phyloP scores from a whole-genome alignment of 2,797 vertebrate species.

The Holocentrus rufus region DNA sequence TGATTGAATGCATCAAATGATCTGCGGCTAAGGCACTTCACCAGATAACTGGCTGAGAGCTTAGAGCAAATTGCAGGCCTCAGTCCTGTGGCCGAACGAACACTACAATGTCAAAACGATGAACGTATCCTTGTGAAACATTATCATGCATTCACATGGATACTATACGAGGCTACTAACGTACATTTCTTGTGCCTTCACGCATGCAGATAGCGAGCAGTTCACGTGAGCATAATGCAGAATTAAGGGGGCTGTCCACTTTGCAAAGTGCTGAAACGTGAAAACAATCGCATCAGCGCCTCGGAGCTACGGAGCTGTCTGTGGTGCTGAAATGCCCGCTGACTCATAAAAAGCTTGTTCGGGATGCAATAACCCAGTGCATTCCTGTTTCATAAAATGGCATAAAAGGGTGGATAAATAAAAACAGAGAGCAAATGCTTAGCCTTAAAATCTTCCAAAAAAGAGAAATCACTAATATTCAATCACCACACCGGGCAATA shows the following conservation, averaged over 20 bases:
- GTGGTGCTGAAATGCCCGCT: constrained; percentile 56
- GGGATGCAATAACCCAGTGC: constrained; percentile 4
- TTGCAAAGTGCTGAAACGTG: constrained; percentile 51
- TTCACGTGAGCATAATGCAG: constrained; percentile 26
- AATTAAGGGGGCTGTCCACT: constrained; percentile 44
- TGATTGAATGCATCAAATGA: constrained; percentile 22
- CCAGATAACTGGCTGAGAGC: not conserved
- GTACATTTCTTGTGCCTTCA: not conserved
- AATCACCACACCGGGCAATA: not conserved
- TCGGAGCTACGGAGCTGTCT: constrained; percentile 45
- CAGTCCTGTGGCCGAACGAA: constrained; percentile 4
- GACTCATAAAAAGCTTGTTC: not conserved
- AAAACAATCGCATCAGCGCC: constrained; percentile 17
- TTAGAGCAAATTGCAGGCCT: not conserved
- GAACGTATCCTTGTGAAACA: constrained; percentile 4
- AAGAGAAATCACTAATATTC: not conserved
- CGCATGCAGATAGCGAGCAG: not conserved
- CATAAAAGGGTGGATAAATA: not conserved
- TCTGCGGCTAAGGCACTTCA: constrained; percentile 7
- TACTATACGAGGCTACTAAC: not conserved
- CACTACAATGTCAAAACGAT: constrained; percentile 48
- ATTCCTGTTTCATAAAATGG: not conserved
- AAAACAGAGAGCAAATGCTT: not conserved
- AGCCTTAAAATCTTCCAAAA: not conserved
- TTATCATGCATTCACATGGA: constrained; percentile 12